phyloP scores from a whole-genome alignment of 2,888 invertebrate genomes.

The Coecobrya sp. region DNA sequence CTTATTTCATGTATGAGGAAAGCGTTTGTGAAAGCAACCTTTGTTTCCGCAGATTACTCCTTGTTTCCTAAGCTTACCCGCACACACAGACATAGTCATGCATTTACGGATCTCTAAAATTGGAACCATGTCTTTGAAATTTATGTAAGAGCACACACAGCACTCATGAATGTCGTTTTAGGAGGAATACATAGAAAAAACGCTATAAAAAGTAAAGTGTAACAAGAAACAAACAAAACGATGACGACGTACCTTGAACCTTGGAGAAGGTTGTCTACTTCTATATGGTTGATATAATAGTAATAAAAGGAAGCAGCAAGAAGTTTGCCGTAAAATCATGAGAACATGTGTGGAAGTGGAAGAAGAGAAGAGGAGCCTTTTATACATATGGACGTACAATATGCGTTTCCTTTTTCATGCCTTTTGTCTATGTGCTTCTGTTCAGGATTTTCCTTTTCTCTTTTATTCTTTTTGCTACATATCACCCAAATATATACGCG shows the following conservation, averaged over 20 bases:
- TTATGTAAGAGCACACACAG: slow-evolving; percentile 10
- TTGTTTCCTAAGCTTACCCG: not conserved
- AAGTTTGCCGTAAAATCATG: slow-evolving; percentile 68
- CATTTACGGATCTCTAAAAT: not conserved
- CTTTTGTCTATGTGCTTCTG: not conserved
- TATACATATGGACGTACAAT: not conserved
- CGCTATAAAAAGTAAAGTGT: not conserved
- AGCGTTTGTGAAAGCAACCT: not conserved
- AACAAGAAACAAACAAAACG: slow-evolving; percentile 33
- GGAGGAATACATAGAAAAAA: slow-evolving; percentile 21
- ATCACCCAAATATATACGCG: not conserved
- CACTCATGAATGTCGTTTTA: slow-evolving; percentile 22
- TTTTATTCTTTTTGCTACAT: not conserved
- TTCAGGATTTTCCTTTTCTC: slow-evolving; percentile 15
- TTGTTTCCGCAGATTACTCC: not conserved
- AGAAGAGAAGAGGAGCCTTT: not conserved
- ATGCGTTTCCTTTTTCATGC: slow-evolving; percentile 50
- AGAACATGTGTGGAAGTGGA: slow-evolving; percentile 63
- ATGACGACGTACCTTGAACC: slow-evolving; percentile 69
- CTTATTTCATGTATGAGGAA: not conserved
- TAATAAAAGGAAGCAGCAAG: slow-evolving; percentile 64
- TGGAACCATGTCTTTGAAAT: slow-evolving; percentile 12
- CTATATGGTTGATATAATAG: slow-evolving; percentile 33
- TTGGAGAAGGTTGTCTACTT: slow-evolving; percentile 57
- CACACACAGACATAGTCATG: not conserved